phyloP scores from a whole-genome alignment of 2,888 invertebrate species.

The Euplagia quadripunctaria region DNA sequence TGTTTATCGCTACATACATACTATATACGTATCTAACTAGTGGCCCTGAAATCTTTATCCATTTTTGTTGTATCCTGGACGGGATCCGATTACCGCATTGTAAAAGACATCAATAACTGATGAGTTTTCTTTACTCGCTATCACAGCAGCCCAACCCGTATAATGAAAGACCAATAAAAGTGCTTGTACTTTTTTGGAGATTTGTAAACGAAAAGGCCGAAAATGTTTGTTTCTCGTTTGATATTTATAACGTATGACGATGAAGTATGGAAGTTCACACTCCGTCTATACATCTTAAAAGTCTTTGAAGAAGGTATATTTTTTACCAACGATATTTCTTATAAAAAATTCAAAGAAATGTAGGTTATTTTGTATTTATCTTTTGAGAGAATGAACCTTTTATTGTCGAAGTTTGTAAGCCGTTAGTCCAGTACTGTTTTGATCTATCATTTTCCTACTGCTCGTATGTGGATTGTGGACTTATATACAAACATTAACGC shows the following conservation, averaged over 20 bases:
- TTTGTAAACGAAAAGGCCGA: constrained; percentile 28
- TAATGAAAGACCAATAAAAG: constrained; percentile 30
- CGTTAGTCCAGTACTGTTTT: too few relatives aligned
- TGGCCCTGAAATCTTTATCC: not conserved
- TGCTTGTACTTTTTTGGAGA: constrained; percentile 28
- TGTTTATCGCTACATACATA: not conserved
- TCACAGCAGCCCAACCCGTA: constrained; percentile 17
- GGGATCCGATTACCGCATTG: constrained; percentile 1
- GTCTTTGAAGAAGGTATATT: not conserved
- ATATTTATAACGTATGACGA: constrained; percentile 19
- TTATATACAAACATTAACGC: too few relatives aligned
- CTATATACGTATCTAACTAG: not conserved
- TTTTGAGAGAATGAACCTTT: too few relatives aligned
- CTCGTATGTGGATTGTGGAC: too few relatives aligned
- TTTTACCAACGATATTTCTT: not conserved
- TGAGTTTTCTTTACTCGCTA: constrained; percentile 5
- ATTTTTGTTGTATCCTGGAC: not conserved
- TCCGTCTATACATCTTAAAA: not conserved
- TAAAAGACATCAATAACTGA: not conserved
- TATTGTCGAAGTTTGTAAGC: too few relatives aligned
- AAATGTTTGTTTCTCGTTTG: constrained; percentile 25
- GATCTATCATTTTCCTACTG: too few relatives aligned
- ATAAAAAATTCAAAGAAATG: not conserved
- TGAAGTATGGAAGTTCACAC: constrained; percentile 10
- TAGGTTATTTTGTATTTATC: too few relatives aligned